Evolutionary conservation across 2,888 invertebrate genomes (phyloP).

Genomic region (Dryobota labecula): DNA sequence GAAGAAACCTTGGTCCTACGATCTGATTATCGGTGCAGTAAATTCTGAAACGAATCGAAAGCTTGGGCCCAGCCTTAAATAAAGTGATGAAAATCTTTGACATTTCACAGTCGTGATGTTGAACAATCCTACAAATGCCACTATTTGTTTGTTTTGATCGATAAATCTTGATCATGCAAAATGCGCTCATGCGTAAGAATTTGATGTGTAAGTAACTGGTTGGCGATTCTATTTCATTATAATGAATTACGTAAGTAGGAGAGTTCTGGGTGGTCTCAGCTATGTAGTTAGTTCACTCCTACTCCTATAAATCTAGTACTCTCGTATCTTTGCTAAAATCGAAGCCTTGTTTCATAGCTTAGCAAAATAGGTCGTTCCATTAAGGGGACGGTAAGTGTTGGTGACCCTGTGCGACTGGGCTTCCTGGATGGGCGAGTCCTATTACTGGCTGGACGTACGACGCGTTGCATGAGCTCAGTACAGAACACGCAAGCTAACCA

Average conservation of each 20-base stretch:
- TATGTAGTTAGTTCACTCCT: neutral
- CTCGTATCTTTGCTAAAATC: slow-evolving; percentile 5
- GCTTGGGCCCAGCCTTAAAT: slow-evolving; percentile 10
- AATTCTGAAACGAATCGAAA: neutral
- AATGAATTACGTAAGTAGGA: slow-evolving; percentile 18
- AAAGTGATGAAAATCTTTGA: slow-evolving; percentile 53
- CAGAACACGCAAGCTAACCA: no score
- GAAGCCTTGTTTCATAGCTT: neutral
- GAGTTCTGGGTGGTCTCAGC: slow-evolving; percentile 39
- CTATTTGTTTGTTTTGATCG: slow-evolving; percentile 42
- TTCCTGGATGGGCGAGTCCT: no score
- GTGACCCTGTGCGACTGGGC: no score
- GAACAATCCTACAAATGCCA: slow-evolving; percentile 45
- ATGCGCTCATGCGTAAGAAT: slow-evolving; percentile 34
- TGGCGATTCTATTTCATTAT: slow-evolving; percentile 28
- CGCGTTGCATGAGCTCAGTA: no score
- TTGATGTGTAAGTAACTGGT: slow-evolving; percentile 27
- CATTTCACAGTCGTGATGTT: slow-evolving; percentile 59
- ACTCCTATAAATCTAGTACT: slow-evolving; percentile 1
- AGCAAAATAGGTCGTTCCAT: neutral
- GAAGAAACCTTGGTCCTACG: neutral
- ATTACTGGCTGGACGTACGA: no score
- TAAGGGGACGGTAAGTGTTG: no score
- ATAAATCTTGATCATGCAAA: slow-evolving; percentile 47
- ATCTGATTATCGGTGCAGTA: neutral